Conservation (phyloP, 2,113 vertebrate genomes). For the Trematocara nigrifrons region DNA sequence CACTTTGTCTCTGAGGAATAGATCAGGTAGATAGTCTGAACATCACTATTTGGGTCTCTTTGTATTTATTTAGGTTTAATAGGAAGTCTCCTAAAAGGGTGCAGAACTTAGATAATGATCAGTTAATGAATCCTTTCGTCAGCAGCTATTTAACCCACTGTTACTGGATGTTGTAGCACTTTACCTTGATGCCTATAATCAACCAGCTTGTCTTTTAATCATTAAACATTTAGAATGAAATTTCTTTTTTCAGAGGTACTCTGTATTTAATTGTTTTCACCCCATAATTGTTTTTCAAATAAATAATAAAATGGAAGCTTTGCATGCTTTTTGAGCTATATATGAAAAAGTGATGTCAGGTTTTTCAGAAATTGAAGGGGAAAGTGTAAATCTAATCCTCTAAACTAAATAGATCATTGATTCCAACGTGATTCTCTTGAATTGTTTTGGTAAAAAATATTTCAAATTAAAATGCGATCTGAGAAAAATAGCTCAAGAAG, state of each 20-base stretch:
- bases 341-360: not conserved
- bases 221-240: not conserved
- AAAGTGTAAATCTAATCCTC: not conserved
- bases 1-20: slow-evolving; percentile 8
- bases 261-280: not conserved
- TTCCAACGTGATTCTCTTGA: not conserved
- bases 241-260: not conserved
- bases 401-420: not conserved
- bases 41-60: not conserved
- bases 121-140: not conserved
- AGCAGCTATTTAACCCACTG: slow-evolving; percentile 9
- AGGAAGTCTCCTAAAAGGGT: not conserved
- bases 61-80: not conserved
- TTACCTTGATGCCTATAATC: slow-evolving; percentile 3
- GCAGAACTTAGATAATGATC: not conserved
- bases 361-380: not conserved
- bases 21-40: not conserved
- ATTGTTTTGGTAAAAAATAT: not conserved
- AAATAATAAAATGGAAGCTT: not conserved
- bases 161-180: slow-evolving; percentile 49
- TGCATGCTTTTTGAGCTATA: not conserved
- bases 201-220: slow-evolving; percentile 16
- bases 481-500: not conserved
- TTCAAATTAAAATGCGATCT: not conserved
- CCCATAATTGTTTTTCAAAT: slow-evolving; percentile 3